Conservation (phyloP, 2,113 vertebrate genomes). For the Strigops habroptila region DNA sequence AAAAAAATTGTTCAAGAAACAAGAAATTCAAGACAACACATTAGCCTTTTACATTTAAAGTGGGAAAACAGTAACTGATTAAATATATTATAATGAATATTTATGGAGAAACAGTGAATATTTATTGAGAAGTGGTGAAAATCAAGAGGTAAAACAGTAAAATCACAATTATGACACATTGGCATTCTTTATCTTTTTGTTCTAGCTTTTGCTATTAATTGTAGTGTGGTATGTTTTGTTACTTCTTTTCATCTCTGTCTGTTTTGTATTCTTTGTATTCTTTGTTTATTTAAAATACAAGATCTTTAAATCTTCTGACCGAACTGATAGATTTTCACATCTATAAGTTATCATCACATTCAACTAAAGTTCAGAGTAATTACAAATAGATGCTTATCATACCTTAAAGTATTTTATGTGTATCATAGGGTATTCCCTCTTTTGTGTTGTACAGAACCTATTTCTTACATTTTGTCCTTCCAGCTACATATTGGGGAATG, state of each 20-base stretch:
- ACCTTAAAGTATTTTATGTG: background rate
- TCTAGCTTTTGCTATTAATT: background rate
- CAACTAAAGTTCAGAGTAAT: background rate
- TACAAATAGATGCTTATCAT: background rate
- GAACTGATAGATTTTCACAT: background rate
- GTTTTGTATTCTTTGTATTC: background rate
- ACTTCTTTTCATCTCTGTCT: background rate
- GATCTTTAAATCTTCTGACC: background rate
- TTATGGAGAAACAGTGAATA: background rate
- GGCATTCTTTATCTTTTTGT: background rate
- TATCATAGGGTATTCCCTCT: background rate
- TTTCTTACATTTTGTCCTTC: background rate
- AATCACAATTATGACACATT: background rate
- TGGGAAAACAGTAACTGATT: background rate
- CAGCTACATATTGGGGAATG: background rate
- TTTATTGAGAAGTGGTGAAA: background rate
- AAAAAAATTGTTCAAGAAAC: background rate
- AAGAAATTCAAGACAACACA: background rate
- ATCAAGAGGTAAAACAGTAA: background rate
- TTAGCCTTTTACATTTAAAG: slow-evolving; percentile 19
- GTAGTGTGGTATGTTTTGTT: background rate
- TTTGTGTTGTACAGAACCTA: background rate
- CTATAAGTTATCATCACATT: background rate
- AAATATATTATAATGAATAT: background rate
- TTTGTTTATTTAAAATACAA: background rate